phyloP scores from a whole-genome alignment of 37 sponge, comb jelly and placozoan species.

The Lycopodina hypogea region DNA sequence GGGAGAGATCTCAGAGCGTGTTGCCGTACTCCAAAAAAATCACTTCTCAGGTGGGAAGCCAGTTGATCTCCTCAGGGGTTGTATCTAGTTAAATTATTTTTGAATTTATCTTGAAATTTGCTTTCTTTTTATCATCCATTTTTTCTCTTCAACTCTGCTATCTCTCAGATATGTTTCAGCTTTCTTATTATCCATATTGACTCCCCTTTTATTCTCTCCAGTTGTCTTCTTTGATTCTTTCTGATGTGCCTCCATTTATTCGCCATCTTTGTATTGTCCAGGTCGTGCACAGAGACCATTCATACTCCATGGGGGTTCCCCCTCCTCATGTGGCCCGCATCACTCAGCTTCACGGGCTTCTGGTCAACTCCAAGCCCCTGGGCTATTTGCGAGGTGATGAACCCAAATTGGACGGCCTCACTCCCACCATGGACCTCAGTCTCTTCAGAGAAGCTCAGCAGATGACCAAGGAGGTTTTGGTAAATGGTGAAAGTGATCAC shows the following conservation, averaged over 20 bases:
- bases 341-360: constrained; percentile 48
- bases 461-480: constrained; percentile 48
- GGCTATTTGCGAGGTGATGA: constrained; percentile 33
- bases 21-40: neutral
- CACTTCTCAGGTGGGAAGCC: neutral
- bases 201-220: too few relatives aligned
- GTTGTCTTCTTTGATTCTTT: too few relatives aligned
- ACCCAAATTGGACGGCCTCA: constrained; percentile 43
- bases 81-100: too few relatives aligned
- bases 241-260: too few relatives aligned
- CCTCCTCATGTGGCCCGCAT: constrained; percentile 29
- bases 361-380: constrained; percentile 21
- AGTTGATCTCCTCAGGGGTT: too few relatives aligned
- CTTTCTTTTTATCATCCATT: neutral
- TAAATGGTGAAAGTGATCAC: constrained; percentile 32
- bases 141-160: too few relatives aligned
- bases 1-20: neutral
- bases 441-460: constrained; percentile 77
- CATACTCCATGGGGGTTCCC: neutral
- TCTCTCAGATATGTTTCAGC: too few relatives aligned
- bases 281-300: neutral
- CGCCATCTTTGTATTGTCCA: neutral
- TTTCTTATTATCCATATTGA: too few relatives aligned
- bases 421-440: constrained; percentile 52
- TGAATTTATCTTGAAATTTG: too few relatives aligned